Evolutionary conservation across 2,797 vertebrate species (phyloP).

Genomic region (Botia kubotai): DNA sequence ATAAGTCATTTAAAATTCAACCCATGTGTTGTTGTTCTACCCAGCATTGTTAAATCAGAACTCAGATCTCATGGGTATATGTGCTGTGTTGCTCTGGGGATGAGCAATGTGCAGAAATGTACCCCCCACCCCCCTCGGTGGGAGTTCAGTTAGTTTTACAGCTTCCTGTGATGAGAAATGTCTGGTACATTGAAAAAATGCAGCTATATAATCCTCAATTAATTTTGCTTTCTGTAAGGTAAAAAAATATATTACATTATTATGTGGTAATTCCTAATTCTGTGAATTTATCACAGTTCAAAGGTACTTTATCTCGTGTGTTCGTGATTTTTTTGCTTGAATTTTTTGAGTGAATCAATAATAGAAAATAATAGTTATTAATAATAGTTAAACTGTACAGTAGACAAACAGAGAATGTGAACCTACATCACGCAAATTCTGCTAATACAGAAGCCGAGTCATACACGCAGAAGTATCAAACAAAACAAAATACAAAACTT

Average conservation of each 20-base stretch:
- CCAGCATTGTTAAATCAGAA: neutral
- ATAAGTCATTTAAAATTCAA: neutral
- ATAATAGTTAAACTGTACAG: too few relatives aligned
- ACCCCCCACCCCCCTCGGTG: neutral
- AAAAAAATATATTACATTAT: neutral
- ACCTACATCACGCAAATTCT: too few relatives aligned
- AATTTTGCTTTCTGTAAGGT: too few relatives aligned
- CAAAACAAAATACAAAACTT: too few relatives aligned
- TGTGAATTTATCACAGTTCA: neutral
- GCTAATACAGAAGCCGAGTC: too few relatives aligned
- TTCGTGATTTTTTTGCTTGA: too few relatives aligned
- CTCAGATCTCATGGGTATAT: neutral
- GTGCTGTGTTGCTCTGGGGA: neutral
- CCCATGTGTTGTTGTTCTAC: neutral
- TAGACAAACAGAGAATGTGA: too few relatives aligned
- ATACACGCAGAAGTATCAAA: too few relatives aligned
- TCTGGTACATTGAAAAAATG: neutral
- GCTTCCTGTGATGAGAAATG: neutral
- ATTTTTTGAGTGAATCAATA: too few relatives aligned
- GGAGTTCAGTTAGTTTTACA: conserved; percentile 23
- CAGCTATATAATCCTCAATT: neutral
- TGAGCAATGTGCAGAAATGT: neutral
- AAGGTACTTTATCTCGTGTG: neutral
- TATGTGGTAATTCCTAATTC: neutral
- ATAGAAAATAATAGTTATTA: too few relatives aligned